phyloP scores from a whole-genome alignment of 1,140 invertebrate species.

The Megathymus violae region DNA sequence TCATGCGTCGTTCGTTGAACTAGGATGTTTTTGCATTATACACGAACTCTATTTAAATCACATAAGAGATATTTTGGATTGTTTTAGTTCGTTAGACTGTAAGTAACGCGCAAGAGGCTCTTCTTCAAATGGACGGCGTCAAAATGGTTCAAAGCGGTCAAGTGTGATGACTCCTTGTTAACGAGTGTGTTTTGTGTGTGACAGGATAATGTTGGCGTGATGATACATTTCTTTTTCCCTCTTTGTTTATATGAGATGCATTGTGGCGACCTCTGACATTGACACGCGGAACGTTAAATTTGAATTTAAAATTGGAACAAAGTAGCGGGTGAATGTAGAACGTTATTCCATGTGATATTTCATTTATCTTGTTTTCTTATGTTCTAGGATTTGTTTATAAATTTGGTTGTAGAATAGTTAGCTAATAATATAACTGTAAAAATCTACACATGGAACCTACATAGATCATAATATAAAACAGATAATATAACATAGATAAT shows the following conservation, averaged over 20 bases:
- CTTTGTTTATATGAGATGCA: constrained; percentile 35
- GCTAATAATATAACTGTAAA: no score
- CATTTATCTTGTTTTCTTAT: no score
- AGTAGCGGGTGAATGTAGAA: constrained; percentile 3
- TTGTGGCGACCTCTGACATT: constrained; percentile 32
- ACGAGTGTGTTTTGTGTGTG: constrained; percentile 63
- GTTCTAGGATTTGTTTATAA: no score
- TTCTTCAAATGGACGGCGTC: constrained; percentile 65
- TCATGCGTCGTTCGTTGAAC: constrained; percentile 55
- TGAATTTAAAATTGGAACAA: constrained; percentile 26
- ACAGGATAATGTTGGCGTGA: constrained; percentile 67
- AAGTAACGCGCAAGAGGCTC: constrained; percentile 9
- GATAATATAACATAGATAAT: no score
- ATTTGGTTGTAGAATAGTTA: no score
- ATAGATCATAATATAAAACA: no score
- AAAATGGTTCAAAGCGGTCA: constrained; percentile 70
- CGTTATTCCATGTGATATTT: neutral
- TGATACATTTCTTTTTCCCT: constrained; percentile 35
- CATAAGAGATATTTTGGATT: constrained; percentile 41
- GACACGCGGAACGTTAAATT: constrained; percentile 19
- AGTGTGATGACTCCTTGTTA: constrained; percentile 76
- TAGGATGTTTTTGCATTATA: constrained; percentile 30
- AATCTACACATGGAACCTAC: no score
- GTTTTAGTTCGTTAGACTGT: neutral
- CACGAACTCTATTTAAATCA: constrained; percentile 28